Conservation (phyloP, 2,888 invertebrate genomes). For the Dryococelus australis region DNA sequence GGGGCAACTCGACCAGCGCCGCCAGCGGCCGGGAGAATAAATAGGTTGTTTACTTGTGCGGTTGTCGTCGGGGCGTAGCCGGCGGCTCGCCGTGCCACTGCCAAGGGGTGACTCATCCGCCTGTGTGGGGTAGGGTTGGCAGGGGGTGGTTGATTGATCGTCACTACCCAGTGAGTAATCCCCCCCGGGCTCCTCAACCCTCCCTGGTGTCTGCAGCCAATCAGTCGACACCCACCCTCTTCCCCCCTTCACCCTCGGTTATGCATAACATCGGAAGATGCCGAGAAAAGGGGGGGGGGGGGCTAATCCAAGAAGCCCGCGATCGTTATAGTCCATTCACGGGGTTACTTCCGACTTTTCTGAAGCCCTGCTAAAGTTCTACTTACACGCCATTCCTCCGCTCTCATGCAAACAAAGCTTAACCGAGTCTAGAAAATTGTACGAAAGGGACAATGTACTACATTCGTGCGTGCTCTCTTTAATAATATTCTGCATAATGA, state of each 20-base stretch:
- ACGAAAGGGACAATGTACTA: too few relatives aligned
- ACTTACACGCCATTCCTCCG: too few relatives aligned
- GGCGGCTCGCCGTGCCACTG: too few relatives aligned
- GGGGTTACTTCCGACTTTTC: too few relatives aligned
- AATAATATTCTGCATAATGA: too few relatives aligned
- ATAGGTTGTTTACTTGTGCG: conserved; percentile 5
- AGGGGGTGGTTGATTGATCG: conserved; percentile 3
- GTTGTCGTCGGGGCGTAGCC: not conserved
- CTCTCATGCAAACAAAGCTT: too few relatives aligned
- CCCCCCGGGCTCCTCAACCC: not conserved
- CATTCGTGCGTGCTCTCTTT: too few relatives aligned
- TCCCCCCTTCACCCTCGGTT: not conserved
- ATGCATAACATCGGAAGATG: not conserved
- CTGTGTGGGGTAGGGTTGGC: not conserved
- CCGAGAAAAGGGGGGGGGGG: not conserved
- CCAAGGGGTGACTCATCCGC: not conserved
- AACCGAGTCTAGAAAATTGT: too few relatives aligned
- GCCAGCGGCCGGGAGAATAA: not conserved
- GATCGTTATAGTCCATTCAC: not conserved
- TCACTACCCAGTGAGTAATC: not conserved
- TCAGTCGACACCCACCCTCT: not conserved
- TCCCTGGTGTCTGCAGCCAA: not conserved
- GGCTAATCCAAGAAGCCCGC: not conserved
- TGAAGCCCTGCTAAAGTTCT: too few relatives aligned
- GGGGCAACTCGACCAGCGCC: not conserved